Evolutionary conservation across 2,113 vertebrate genomes (phyloP), one percentile per base, ranked within the genome.

Genomic region (Syngnathus typhle): DNA sequence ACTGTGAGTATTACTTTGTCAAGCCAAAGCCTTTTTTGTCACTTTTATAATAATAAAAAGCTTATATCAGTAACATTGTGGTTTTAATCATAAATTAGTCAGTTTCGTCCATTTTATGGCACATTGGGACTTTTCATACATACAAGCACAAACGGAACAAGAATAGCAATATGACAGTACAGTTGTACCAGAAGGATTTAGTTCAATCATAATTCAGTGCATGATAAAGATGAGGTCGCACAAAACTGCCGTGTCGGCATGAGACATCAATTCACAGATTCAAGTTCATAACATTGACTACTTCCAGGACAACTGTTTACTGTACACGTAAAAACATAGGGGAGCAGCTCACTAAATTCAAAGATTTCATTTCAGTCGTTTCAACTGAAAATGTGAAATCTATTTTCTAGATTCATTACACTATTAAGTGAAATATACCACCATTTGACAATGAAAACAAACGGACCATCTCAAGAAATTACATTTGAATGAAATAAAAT

Each of bases 71-170:
- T 39, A 60, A 60, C 39, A 43, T 41, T 61, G 60, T 46, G 44
- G 15, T 70, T 62, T 62, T 44, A 60, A 60, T 62, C n/a, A 39
- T 37, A 16, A 38, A 59, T 37, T 7, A 62, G 71, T 89, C 71
- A 81, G 74, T 60, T 70, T 73, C 41, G 61, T 47, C 64, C 68
- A 60, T 71, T 58, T 70, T 79, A 88, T 85, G 87, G 84, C 88
- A 91, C 88, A 77, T 74, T 58, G 15, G 73, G 39, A 73, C 6
- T 70, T 60, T 63, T 65, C 60, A 76, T 46, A 65, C 10, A 39
- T 75, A 66, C 36, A 27, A 37, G 36, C 76, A 77, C 44, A 47
- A 64, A 67, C 13, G 59, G 68, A 60, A 79, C 71, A 74, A 74
- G 13, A 41, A 65, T 70, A 72, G 64, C 32, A 70, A 75, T 46